Evolutionary conservation across 2,888 invertebrate genomes (phyloP).

Genomic region (Euspilapteryx auroguttella): DNA sequence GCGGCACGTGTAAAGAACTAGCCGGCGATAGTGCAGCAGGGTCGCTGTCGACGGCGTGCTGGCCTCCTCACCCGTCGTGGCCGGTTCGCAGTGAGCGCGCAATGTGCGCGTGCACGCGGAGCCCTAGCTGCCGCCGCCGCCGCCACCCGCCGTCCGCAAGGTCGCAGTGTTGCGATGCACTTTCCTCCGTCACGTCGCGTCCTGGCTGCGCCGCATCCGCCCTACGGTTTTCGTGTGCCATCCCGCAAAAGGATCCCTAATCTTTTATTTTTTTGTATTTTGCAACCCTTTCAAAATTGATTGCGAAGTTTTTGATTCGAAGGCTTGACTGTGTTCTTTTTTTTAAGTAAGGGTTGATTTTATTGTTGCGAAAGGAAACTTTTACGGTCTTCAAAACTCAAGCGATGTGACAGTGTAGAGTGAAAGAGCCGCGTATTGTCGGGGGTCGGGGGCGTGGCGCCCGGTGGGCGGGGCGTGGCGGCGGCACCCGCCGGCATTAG

Average conservation of each 20-base stretch:
- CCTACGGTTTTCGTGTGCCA: too few relatives aligned
- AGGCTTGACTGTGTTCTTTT: too few relatives aligned
- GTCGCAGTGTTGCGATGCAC: conserved; percentile 3
- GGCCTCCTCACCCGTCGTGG: not conserved
- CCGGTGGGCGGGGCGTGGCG: not conserved
- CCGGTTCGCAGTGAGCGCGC: conserved; percentile 2
- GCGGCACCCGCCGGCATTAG: conserved; percentile 5
- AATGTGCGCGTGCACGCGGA: not conserved
- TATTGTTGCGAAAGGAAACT: too few relatives aligned
- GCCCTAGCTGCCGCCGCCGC: not conserved
- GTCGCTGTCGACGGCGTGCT: too few relatives aligned
- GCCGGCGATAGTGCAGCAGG: too few relatives aligned
- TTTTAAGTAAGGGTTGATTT: too few relatives aligned
- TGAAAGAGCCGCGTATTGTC: not conserved
- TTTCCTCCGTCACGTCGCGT: conserved; percentile 1
- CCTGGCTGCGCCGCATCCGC: not conserved
- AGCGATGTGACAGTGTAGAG: too few relatives aligned
- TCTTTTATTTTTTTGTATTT: too few relatives aligned
- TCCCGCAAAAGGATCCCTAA: too few relatives aligned
- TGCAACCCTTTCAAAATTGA: too few relatives aligned
- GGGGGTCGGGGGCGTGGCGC: not conserved
- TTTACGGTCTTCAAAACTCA: too few relatives aligned
- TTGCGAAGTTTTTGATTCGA: too few relatives aligned
- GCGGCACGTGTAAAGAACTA: conserved; percentile 37
- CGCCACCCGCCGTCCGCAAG: not conserved